phyloP scores from a whole-genome alignment of 2,113 vertebrate species.

The Takifugu flavidus region DNA sequence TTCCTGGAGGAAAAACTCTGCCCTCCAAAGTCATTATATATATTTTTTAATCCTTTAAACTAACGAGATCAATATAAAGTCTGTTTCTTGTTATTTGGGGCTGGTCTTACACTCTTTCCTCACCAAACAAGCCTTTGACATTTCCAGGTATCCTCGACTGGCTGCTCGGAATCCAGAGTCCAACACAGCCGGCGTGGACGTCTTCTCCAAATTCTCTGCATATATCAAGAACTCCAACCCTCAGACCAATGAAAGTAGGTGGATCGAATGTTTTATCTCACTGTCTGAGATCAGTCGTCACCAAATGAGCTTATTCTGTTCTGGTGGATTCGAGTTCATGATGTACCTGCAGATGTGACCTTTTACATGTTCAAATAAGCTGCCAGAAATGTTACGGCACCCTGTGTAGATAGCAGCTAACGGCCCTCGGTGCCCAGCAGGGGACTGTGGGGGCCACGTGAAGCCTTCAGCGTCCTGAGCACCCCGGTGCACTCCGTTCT shows the following conservation, averaged over 20 bases:
- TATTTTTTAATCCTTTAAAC: background rate
- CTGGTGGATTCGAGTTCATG: too few relatives aligned
- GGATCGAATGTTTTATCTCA: background rate
- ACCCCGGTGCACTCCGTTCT: too few relatives aligned
- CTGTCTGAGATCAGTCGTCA: background rate
- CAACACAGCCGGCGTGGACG: conserved; percentile 86
- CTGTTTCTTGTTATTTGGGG: background rate
- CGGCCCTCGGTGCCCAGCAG: too few relatives aligned
- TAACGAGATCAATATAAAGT: background rate
- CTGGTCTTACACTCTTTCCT: background rate
- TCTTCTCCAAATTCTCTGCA: conserved; percentile 91
- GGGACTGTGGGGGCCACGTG: too few relatives aligned
- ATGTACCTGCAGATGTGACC: too few relatives aligned
- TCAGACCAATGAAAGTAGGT: conserved; percentile 81
- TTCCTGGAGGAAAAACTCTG: conserved; percentile 86
- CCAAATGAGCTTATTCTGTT: too few relatives aligned
- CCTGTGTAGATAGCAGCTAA: too few relatives aligned
- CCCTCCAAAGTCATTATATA: conserved; percentile 81
- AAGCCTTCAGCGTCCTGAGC: too few relatives aligned
- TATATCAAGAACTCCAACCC: conserved; percentile 92
- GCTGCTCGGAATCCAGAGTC: conserved; percentile 87
- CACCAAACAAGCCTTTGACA: background rate
- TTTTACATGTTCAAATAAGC: too few relatives aligned
- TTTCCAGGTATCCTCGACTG: conserved; percentile 80
- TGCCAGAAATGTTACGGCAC: too few relatives aligned